Percentiles rank a stretch among this genome's conserved stretches.
These are phyloP conservation scores for Sylvia borin DNA, from an alignment of 2,797 vertebrate genomes.

Conservation along the genomic window DNA sequence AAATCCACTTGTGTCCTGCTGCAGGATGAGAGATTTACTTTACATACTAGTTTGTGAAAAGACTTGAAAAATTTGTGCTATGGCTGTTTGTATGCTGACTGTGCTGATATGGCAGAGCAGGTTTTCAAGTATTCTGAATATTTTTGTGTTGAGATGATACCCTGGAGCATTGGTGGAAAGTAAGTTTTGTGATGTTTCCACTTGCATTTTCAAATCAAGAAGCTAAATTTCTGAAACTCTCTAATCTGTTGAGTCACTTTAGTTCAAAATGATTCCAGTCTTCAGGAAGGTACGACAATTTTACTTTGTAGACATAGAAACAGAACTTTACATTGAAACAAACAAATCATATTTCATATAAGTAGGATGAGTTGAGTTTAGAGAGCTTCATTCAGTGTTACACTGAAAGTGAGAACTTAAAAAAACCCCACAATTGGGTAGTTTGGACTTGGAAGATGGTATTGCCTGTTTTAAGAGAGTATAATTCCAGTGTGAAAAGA, in stretches of 20 bases:
- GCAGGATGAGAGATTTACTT: not conserved
- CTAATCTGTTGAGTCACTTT: not conserved
- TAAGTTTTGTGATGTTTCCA: not conserved
- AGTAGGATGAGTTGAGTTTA: not conserved
- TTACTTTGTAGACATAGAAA: not conserved
- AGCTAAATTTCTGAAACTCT: not conserved
- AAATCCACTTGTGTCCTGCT: not conserved
- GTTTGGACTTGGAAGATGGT: not conserved
- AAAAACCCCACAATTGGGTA: accelerated
- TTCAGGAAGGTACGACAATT: not conserved
- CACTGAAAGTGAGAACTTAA: not conserved
- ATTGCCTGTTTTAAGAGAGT: not conserved
- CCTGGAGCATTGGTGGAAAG: not conserved
- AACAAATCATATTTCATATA: not conserved
- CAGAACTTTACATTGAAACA: not conserved
- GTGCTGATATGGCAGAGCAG: not conserved
- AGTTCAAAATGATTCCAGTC: not conserved
- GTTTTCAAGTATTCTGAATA: not conserved
- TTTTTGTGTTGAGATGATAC: not conserved
- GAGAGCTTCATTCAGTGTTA: not conserved
- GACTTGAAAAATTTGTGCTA: not conserved
- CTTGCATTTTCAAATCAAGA: not conserved
- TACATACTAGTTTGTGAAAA: not conserved
- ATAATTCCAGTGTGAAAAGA: not conserved
- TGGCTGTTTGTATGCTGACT: not conserved